Evolutionary conservation across 2,113 vertebrate genomes (phyloP).

Genomic region (Festucalex cinctus): DNA sequence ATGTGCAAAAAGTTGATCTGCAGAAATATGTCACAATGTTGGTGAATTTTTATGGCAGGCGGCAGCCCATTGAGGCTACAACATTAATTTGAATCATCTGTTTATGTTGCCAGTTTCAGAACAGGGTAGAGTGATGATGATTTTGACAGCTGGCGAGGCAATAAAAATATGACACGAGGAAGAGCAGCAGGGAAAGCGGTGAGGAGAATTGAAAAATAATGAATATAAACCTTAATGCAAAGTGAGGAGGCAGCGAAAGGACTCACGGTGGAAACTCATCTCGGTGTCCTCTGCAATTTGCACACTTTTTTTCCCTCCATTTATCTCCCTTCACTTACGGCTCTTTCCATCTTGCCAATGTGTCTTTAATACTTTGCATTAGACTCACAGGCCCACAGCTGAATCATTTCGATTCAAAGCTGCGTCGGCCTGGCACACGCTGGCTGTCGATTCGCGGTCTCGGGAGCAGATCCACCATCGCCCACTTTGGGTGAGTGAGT

Average conservation of each 20-base stretch:
- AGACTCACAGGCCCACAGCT: constrained; percentile 28
- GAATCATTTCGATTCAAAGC: constrained; percentile 31
- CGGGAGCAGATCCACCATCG: constrained; percentile 15
- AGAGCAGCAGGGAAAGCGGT: constrained; percentile 20
- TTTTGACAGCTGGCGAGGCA: constrained; percentile 13
- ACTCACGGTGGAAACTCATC: constrained; percentile 5
- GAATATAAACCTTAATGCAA: constrained; percentile 26
- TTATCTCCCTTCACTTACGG: constrained; percentile 18
- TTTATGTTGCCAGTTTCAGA: constrained; percentile 28
- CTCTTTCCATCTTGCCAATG: constrained; percentile 18
- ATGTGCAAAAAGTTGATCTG: background rate
- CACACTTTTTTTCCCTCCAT: constrained; percentile 18
- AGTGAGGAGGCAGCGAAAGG: constrained; percentile 20
- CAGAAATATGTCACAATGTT: background rate
- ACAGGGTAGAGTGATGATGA: constrained; percentile 5
- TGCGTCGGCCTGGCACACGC: constrained; percentile 21
- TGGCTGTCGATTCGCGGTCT: constrained; percentile 24
- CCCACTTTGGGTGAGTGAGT: constrained; percentile 18
- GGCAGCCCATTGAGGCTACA: constrained; percentile 7
- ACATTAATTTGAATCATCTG: constrained; percentile 24
- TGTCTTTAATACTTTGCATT: constrained; percentile 43
- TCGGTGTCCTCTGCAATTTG: constrained; percentile 23
- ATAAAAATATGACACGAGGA: constrained; percentile 12
- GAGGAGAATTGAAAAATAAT: constrained; percentile 16
- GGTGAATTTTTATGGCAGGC: background rate